A percentile compares a stretch with the other conserved stretches of the same genome.
Evolutionary conservation across 2,797 vertebrate genomes (phyloP).

Genomic region (Oryzias sinensis): DNA sequence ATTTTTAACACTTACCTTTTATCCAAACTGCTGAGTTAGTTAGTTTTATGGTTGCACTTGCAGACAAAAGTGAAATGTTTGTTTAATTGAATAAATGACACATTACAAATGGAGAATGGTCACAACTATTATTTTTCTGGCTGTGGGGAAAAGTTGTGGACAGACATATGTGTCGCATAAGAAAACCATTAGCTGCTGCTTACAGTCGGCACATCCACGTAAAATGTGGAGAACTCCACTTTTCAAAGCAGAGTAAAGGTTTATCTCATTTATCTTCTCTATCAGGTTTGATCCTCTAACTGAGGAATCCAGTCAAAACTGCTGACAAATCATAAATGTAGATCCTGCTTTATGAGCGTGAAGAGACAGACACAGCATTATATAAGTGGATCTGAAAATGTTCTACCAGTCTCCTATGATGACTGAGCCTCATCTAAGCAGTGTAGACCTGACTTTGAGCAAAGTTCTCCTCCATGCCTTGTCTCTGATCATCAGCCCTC

Average conservation of each 20-base stretch:
- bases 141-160: no score
- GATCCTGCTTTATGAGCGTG: slow-evolving; percentile 27
- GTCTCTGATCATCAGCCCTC: slow-evolving; percentile 43
- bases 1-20: no score
- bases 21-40: no score
- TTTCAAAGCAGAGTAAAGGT: slow-evolving; percentile 1
- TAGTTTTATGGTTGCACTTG: no score
- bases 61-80: no score
- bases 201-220: neutral
- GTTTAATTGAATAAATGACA: no score
- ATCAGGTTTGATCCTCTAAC: slow-evolving; percentile 32
- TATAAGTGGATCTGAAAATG: slow-evolving; percentile 35
- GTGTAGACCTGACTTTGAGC: slow-evolving; percentile 21
- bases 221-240: neutral
- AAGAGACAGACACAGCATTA: slow-evolving; percentile 22
- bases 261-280: neutral
- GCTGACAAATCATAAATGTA: slow-evolving; percentile 19
- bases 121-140: no score
- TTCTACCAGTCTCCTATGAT: slow-evolving; percentile 34
- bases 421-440: slow-evolving; percentile 33
- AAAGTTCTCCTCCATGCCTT: slow-evolving; percentile 35
- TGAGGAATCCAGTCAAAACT: slow-evolving; percentile 27
- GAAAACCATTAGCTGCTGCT: no score
- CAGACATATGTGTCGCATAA: no score
- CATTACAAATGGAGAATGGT: no score